Evolutionary conservation across 2,888 invertebrate species (phyloP).

Genomic region (Lasioglossum calceatum): DNA sequence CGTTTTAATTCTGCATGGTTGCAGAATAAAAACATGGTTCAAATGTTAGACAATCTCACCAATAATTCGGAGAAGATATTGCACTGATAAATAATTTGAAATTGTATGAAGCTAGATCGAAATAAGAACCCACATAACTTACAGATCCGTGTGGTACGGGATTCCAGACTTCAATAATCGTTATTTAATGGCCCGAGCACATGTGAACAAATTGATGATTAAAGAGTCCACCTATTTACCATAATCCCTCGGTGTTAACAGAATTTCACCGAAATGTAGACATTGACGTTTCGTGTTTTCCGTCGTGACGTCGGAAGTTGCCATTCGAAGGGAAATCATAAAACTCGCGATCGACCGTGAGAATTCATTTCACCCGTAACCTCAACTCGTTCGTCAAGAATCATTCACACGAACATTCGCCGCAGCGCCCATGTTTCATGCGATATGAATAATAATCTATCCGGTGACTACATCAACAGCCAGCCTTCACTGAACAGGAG

Average conservation of each 20-base stretch:
- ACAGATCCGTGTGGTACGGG: not conserved
- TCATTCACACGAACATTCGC: constrained; percentile 75
- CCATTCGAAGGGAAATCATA: not conserved
- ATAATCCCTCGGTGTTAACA: not conserved
- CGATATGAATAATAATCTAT: constrained; percentile 82
- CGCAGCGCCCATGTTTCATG: constrained; percentile 83
- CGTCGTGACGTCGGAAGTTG: not conserved
- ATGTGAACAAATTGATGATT: not conserved
- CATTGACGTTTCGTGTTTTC: constrained; percentile 14
- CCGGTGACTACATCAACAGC: constrained; percentile 69
- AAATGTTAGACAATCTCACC: too few species aligned
- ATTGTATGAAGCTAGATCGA: constrained; percentile 24
- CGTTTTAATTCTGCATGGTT: too few species aligned
- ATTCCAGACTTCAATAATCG: constrained; percentile 14
- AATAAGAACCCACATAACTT: constrained; percentile 44
- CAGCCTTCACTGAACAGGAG: constrained; percentile 52
- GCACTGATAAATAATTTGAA: not conserved
- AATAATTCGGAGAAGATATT: not conserved
- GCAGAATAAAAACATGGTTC: too few species aligned
- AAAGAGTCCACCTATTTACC: not conserved
- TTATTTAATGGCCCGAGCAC: not conserved
- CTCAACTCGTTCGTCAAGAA: constrained; percentile 56
- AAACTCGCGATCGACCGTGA: constrained; percentile 29
- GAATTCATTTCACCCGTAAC: constrained; percentile 45
- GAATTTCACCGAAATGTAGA: not conserved